Conservation (phyloP, 2,113 vertebrate genomes). For the Salminus brasiliensis region DNA sequence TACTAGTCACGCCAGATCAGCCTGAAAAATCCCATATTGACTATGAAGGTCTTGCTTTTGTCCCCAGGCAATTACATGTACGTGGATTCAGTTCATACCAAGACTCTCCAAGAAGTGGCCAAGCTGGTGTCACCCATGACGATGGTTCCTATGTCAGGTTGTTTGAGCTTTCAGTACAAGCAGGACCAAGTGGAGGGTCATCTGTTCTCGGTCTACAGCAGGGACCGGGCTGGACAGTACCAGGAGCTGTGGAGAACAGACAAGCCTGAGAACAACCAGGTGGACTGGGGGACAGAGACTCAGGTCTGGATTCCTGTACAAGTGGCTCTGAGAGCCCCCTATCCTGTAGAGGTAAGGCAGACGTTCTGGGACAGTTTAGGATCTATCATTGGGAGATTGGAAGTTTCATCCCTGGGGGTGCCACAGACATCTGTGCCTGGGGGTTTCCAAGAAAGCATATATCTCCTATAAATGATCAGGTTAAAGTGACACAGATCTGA, state of each 20-base stretch:
- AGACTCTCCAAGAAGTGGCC: conserved; percentile 91
- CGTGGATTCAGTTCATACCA: conserved; percentile 88
- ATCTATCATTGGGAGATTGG: no score
- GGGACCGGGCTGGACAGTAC: conserved; percentile 85
- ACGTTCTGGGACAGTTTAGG: no score
- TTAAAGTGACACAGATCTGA: no score
- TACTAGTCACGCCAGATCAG: no score
- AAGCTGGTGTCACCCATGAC: conserved; percentile 89
- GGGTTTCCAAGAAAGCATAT: no score
- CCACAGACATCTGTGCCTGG: no score
- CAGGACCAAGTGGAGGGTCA: conserved; percentile 80
- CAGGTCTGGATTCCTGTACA: conserved; percentile 83
- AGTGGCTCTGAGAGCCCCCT: conserved; percentile 84
- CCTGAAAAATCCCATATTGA: no score
- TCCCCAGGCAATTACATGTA: conserved; percentile 92
- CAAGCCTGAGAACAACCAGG: conserved; percentile 39
- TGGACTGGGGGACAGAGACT: conserved; percentile 51
- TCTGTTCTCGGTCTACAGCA: conserved; percentile 85
- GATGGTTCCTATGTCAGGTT: conserved; percentile 82
- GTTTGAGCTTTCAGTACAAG: conserved; percentile 91
- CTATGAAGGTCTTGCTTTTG: not conserved
- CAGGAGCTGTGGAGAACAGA: conserved; percentile 90
- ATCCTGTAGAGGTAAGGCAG: conserved; percentile 86
- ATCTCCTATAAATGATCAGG: no score
- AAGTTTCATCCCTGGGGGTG: no score